Evolutionary conservation across 1,140 invertebrate genomes (phyloP), one percentile per base, ranked within the genome.

Genomic region (Drosophila tropicalis): DNA sequence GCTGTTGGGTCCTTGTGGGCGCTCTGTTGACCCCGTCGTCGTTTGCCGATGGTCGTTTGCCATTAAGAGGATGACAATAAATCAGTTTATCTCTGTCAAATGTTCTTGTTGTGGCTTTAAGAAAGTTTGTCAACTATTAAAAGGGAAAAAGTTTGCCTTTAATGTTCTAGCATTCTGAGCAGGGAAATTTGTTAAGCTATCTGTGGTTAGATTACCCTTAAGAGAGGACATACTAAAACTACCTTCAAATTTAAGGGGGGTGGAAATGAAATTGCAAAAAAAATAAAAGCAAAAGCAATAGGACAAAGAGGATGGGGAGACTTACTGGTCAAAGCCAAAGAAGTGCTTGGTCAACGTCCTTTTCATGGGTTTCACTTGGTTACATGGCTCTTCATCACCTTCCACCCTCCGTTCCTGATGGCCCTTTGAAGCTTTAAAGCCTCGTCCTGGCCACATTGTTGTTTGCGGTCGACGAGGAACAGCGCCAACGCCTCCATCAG

Each of bases 41-140:
- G 51, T 39, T 40, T 41, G 34, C 36, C 10, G 12, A 13, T 39
- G 10, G 36, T 58, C 66, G 25, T 34, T 58, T 72, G 79, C 76
- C 76, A 65, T 67, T 70, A 39, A 39, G 36, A 70, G 76, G 72
- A 76, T 75, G 70, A 76, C 73, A 87, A 87, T 87, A 87, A 87
- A 87, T 87, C 83, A 83, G 83, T 87, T 87, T 87, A 87, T 86
- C 84, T 87, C 72, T 39, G 65, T 75, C 79, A 71, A 81, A 79
- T 87, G 79, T 76, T 66, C 72, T 75, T 47, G 64, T 62, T 58
- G 13, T 67, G 79, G 65, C 63, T 69, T 72, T 64, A 67, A 77
- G 68, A 70, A 85, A 85, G 81, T 64, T 77, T 86, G 12, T 13
- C 10, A 13, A 13, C 10, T 39, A 39, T 39, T 39, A 75, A 72